Evolutionary conservation across 1,140 invertebrate species (phyloP).

Genomic region (Chironomus striatipennis): DNA sequence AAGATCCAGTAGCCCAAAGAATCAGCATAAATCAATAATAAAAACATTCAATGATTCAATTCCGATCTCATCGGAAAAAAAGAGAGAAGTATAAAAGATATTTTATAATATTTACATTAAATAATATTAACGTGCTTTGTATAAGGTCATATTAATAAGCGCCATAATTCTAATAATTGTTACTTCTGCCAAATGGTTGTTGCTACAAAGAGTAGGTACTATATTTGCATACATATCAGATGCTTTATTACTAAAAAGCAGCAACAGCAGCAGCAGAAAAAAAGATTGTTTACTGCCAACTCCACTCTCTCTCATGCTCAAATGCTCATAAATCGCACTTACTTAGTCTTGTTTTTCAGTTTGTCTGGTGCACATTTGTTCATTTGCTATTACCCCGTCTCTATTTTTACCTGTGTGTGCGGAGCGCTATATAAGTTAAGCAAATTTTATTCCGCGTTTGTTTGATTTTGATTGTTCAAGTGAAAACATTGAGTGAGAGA

Average conservation of each 20-base stretch:
- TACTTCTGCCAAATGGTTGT: no score
- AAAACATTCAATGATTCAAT: no score
- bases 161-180: no score
- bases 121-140: no score
- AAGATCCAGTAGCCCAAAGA: no score
- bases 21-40: no score
- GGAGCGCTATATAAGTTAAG: conserved; percentile 17
- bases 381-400: background rate
- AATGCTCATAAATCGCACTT: conserved; percentile 12
- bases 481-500: conserved; percentile 11
- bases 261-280: background rate
- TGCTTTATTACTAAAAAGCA: background rate
- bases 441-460: conserved; percentile 21
- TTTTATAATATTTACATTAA: no score
- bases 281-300: background rate
- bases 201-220: no score
- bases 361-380: conserved; percentile 12
- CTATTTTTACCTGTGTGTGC: background rate
- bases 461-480: conserved; percentile 22
- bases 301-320: conserved; percentile 11
- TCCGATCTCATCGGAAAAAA: no score
- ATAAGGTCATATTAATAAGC: no score
- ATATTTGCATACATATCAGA: no score
- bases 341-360: conserved; percentile 13
- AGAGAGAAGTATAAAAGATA: no score